Conservation (phyloP, 2,888 invertebrate genomes). For the Morpho deidamia region DNA sequence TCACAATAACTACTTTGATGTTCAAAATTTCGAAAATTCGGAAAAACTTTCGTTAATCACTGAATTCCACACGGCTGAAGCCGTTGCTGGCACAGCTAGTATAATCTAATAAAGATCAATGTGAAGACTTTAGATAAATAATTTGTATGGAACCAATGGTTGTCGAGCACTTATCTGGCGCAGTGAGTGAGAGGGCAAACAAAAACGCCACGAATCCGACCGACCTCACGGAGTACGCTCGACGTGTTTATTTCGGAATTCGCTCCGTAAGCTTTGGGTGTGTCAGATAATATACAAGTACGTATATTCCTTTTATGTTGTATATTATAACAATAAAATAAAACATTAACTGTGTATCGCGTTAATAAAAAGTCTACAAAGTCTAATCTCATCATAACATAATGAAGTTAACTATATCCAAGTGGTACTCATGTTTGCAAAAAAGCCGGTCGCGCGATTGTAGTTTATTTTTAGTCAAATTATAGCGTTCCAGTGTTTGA, state of each 20-base stretch:
- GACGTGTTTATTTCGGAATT: conserved; percentile 61
- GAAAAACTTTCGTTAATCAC: too few species aligned
- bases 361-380: background rate
- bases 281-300: conserved; percentile 59
- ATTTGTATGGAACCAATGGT: conserved; percentile 37
- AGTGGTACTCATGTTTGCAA: conserved; percentile 36
- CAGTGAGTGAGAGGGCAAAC: conserved; percentile 60
- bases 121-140: too few species aligned
- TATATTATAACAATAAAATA: background rate
- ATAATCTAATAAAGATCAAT: background rate
- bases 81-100: too few species aligned
- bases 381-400: background rate
- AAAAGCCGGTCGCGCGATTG: conserved; percentile 51
- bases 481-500: conserved; percentile 32
- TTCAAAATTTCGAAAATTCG: too few species aligned
- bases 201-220: conserved; percentile 52
- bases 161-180: conserved; percentile 33
- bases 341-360: background rate
- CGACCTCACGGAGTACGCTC: conserved; percentile 50
- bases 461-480: conserved; percentile 53
- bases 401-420: background rate
- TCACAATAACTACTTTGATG: too few species aligned
- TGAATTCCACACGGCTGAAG: too few species aligned
- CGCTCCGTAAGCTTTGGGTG: conserved; percentile 49
- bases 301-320: conserved; percentile 32